Evolutionary conservation across 2,113 vertebrate genomes (phyloP).

Genomic region (Nothoprocta perdicaria): DNA sequence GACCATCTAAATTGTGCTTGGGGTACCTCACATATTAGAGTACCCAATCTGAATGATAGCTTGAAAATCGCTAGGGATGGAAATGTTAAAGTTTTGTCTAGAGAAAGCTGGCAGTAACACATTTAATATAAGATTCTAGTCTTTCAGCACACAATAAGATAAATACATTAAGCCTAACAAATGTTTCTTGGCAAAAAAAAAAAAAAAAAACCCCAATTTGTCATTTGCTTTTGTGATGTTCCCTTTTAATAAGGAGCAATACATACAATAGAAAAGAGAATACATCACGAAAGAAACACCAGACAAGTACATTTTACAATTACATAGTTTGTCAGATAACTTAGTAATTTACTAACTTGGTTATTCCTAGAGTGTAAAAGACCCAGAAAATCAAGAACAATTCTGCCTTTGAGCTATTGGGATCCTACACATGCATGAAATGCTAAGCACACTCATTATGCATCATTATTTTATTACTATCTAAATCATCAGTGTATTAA

Average conservation of each 20-base stretch:
- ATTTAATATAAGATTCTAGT: neutral
- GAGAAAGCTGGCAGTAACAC: neutral
- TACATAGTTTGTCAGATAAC: neutral
- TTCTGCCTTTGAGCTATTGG: slow-evolving; percentile 48
- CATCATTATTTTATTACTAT: slow-evolving; percentile 72
- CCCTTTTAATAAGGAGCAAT: slow-evolving; percentile 10
- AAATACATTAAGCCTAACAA: neutral
- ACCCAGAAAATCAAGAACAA: slow-evolving; percentile 50
- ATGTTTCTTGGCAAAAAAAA: slow-evolving; percentile 11
- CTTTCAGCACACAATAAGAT: neutral
- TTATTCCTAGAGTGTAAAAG: slow-evolving; percentile 16
- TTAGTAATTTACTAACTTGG: neutral
- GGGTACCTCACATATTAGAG: neutral
- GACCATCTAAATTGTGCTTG: neutral
- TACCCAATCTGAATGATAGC: neutral
- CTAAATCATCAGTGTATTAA: slow-evolving; percentile 68
- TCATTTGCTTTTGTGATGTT: slow-evolving; percentile 11
- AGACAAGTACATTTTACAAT: slow-evolving; percentile 38
- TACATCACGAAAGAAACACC: neutral
- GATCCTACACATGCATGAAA: slow-evolving; percentile 65
- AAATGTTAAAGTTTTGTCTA: neutral
- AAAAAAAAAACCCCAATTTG: slow-evolving; percentile 17
- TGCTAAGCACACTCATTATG: slow-evolving; percentile 60
- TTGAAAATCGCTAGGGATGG: neutral
- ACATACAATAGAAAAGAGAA: neutral